Percentiles rank a stretch among this genome's conserved stretches.
Evolutionary conservation across 2,797 vertebrate species (phyloP).

Genomic region (Pitangus sulphuratus): DNA sequence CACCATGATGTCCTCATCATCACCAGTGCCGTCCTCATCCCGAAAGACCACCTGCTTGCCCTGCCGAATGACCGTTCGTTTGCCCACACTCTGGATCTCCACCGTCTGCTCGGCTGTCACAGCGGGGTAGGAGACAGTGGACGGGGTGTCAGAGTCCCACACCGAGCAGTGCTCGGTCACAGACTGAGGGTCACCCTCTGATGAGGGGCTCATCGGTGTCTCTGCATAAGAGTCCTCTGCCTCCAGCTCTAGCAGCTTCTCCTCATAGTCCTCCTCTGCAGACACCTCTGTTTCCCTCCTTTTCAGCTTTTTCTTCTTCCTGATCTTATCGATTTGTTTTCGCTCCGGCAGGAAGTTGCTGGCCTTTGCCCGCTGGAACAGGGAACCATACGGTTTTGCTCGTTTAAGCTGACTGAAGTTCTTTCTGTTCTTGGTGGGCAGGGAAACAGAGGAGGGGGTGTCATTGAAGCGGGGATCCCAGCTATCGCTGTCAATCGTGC

Average conservation of each 20-base stretch:
- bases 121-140: constrained; percentile 69
- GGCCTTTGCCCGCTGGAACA: constrained; percentile 80
- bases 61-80: constrained; percentile 90
- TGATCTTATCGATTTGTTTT: constrained; percentile 90
- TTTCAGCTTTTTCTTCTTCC: constrained; percentile 91
- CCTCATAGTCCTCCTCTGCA: constrained; percentile 68
- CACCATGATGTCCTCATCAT: constrained; percentile 99
- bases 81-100: constrained; percentile 81
- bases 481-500: constrained; percentile 92
- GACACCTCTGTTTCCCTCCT: constrained; percentile 77
- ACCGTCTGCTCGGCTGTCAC: constrained; percentile 57
- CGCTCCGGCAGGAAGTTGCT: constrained; percentile 82
- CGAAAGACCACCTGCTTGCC: constrained; percentile 98
- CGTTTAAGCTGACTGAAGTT: constrained; percentile 80
- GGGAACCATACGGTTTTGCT: constrained; percentile 36
- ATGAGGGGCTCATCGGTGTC: constrained; percentile 50
- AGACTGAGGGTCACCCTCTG: constrained; percentile 70
- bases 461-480: constrained; percentile 86
- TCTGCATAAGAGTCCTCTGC: constrained; percentile 77
- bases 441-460: constrained; percentile 56
- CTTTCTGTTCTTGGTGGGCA: constrained; percentile 76
- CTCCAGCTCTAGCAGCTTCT: constrained; percentile 85
- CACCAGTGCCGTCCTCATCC: constrained; percentile 91
- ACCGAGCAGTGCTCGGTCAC: constrained; percentile 59
- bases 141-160: constrained; percentile 78